Evolutionary conservation across 2,113 vertebrate species (phyloP), one percentile per base, ranked within the genome.

Genomic region (Poeciliopsis turrubarensis): DNA sequence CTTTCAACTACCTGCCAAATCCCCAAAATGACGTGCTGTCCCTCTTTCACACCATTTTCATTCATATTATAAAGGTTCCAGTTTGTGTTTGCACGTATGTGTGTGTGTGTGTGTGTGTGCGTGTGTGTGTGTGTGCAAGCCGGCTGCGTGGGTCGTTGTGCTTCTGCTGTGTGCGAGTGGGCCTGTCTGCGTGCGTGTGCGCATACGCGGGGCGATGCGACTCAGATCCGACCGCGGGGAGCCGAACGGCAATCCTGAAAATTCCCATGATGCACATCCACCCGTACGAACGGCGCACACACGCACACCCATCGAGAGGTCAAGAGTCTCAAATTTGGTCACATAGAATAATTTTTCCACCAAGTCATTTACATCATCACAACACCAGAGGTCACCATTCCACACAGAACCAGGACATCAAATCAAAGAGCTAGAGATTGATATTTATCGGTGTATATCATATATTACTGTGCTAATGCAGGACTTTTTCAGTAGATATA

Each of bases 401-500:
- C 89, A 92, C 93, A 92, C 90, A 88, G 89, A 93, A 93, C 89
- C 92, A 92, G 90, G 92, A 94, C 86, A 90, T 91, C 80, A 78
- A 93, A 91, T 83, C 89, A 91, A 93, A 92, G 91, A 90, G 89
- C 90, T 91, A 92, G 91, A 92, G 91, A 87, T 91, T 89, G 81
- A 89, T 92, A 91, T 89, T 87, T 81, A 92, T 92, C 85, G 70
- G 81, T 85, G 89, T 93, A 91, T 93, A 90, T 91, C 88, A 91
- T 94, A 94, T 94, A 94, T 93, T 91, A 93, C 88, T 94, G 91
- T 93, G 93, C 91, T 94, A 93, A 94, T 95, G 94, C 93, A 94
- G 93, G 92, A 93, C 88, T 94, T 90, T 82, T 85, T 93, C 91
- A 90, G 83, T 93, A 92, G 91, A 94, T 94, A 95, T 91, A 95